These are phyloP conservation scores for Luscinia megarhynchos DNA, from an alignment of 2,797 vertebrate species.

Conservation along the genomic window DNA sequence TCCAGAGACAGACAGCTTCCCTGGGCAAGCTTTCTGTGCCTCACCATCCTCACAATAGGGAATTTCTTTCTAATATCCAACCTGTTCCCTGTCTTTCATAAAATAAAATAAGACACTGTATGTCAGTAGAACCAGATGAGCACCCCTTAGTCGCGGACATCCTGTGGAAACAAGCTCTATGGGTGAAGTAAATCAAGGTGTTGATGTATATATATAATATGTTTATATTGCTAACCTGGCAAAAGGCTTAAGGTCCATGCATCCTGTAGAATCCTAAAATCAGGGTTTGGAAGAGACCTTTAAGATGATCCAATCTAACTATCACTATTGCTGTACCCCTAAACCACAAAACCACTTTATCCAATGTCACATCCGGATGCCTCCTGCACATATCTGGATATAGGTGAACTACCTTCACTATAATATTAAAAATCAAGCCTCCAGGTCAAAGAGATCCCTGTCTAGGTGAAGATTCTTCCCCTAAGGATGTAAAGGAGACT, in stretches of 20 bases:
- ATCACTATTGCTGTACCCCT: background rate
- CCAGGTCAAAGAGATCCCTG: background rate
- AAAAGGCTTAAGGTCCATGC: background rate
- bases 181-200: background rate
- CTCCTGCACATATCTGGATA: background rate
- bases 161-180: too few relatives aligned
- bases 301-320: background rate
- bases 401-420: background rate
- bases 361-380: background rate
- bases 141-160: too few relatives aligned
- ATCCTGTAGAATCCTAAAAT: background rate
- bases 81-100: background rate
- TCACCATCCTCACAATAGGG: background rate
- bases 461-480: background rate
- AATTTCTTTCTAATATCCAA: background rate
- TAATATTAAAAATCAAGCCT: rapidly evolving
- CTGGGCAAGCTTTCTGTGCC: background rate
- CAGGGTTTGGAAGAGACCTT: background rate
- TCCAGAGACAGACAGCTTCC: too few relatives aligned
- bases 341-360: background rate
- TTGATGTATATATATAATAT: background rate
- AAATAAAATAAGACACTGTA: background rate
- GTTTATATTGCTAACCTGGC: background rate
- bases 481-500: background rate
- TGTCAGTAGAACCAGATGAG: too few relatives aligned